Evolutionary conservation across 1,140 invertebrate species (phyloP).

Genomic region (Eueides isabella): DNA sequence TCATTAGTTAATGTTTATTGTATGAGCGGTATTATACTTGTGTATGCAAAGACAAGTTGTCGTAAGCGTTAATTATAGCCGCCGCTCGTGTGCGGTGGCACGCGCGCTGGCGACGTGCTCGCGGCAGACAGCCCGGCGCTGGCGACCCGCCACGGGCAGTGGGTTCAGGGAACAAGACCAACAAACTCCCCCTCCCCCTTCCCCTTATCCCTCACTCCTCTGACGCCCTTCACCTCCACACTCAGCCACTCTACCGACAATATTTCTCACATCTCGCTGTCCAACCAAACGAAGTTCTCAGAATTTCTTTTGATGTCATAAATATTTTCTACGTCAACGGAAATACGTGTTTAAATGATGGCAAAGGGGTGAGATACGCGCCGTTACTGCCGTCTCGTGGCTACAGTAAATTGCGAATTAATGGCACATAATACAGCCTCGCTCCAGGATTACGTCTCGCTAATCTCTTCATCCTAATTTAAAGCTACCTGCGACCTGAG

Average conservation of each 20-base stretch:
- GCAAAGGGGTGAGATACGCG: conserved; percentile 15
- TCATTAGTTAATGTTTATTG: neutral
- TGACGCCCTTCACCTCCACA: conserved; percentile 14
- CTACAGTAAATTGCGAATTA: conserved; percentile 37
- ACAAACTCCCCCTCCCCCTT: neutral
- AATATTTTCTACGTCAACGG: conserved; percentile 37
- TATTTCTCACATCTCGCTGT: conserved; percentile 41
- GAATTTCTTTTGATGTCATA: conserved; percentile 45
- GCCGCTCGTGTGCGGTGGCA: neutral
- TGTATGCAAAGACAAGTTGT: neutral
- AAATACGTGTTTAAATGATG: conserved; percentile 34
- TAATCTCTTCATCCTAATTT: conserved; percentile 49
- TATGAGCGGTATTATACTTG: neutral
- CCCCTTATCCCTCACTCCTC: neutral
- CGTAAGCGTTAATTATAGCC: conserved; percentile 19
- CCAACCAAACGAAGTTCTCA: conserved; percentile 40
- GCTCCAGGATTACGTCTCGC: conserved; percentile 37
- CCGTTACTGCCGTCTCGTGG: conserved; percentile 28
- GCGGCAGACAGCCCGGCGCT: conserved; percentile 45
- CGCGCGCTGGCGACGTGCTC: neutral
- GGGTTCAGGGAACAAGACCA: conserved; percentile 34
- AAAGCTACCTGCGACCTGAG: conserved; percentile 32
- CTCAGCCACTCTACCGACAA: conserved; percentile 20
- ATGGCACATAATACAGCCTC: conserved; percentile 35
- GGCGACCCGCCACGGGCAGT: conserved; percentile 37